These are phyloP conservation scores for Eulimnadia texana DNA, from an alignment of 1,140 invertebrate species.

Conservation along the genomic window DNA sequence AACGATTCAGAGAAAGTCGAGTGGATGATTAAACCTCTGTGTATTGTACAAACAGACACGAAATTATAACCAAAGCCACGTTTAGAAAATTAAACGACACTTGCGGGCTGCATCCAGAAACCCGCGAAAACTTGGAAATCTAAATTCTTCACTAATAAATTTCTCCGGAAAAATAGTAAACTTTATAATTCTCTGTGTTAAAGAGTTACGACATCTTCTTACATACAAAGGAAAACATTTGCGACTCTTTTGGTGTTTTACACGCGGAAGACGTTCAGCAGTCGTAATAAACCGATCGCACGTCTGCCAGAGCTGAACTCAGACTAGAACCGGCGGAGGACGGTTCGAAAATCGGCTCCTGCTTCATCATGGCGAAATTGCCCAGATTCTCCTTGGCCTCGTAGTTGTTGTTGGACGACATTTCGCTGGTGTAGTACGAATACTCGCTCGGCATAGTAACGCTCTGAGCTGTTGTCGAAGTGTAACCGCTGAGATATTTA, in stretches of 20 bases:
- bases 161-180: too few species aligned
- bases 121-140: too few species aligned
- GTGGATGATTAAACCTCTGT: neutral
- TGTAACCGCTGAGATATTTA: slow-evolving; percentile 38
- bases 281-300: slow-evolving; percentile 19
- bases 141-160: too few species aligned
- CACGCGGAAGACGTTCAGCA: slow-evolving; percentile 9
- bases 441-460: neutral
- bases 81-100: too few species aligned
- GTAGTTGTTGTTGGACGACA: neutral
- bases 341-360: neutral
- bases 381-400: slow-evolving; percentile 3
- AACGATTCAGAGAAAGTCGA: neutral
- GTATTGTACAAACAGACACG: neutral
- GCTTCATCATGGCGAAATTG: neutral
- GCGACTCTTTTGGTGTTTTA: neutral
- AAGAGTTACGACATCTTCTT: neutral
- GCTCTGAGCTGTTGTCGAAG: neutral
- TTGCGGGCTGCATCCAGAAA: too few species aligned
- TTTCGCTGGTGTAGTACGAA: neutral
- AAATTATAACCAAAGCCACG: neutral
- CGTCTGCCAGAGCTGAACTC: slow-evolving; percentile 19
- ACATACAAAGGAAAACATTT: neutral
- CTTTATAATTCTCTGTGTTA: too few species aligned
- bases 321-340: slow-evolving; percentile 17